Base-by-base conservation (phyloP, 2,113 vertebrate genomes). In the Numenius arquata region DNA sequence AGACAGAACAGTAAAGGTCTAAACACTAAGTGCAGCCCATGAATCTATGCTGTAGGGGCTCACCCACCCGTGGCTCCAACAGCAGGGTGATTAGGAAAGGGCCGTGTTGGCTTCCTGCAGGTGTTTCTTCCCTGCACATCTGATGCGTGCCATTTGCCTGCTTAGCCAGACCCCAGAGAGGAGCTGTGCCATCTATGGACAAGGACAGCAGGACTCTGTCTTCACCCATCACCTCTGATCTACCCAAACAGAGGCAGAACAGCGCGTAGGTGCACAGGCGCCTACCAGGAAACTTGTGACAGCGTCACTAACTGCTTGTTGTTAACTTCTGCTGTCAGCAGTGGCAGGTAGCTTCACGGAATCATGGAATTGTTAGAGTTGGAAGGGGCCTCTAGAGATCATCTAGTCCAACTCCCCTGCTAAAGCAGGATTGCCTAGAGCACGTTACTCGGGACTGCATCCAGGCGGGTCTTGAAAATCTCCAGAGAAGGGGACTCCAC, bases 191-290 rank as follows among this genome's bases (percentile, higher is more conserved):
- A 85, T 98, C 98, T 13, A 70, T 45, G 27, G 98, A 98, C 19
- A 95, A 98, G 6, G 97, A 98, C 62, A 99, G 97, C 73, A 98
- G 92, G 95, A 97, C 82, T 96, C 82, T 96, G 71, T 98, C 97
- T 93, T 95, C 96, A 93, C 98, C 97, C 87, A 97, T 96, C 89
- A 98, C 89, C 86, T 98, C 97, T 92, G 98, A 82, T 62, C 98
- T 98, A 74, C 66, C 95, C 73, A 91, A 61, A 50, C 38, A 25
- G 56, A 55, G 52, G 27, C 52, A 55, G 52, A 55, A 30, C 27
- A 55, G 52, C n/a, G 27, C 0, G 6, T 6, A 27, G 38, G 15
- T 8, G 16, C 26, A 7, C 21, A 11, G 14, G 15, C 3, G 3
- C 32, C 78, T 38, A 2, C 14, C 17, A 41, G 61, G n/a, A 62